Base-by-base conservation (phyloP, 2,797 vertebrate species). In the Falco concolor region DNA sequence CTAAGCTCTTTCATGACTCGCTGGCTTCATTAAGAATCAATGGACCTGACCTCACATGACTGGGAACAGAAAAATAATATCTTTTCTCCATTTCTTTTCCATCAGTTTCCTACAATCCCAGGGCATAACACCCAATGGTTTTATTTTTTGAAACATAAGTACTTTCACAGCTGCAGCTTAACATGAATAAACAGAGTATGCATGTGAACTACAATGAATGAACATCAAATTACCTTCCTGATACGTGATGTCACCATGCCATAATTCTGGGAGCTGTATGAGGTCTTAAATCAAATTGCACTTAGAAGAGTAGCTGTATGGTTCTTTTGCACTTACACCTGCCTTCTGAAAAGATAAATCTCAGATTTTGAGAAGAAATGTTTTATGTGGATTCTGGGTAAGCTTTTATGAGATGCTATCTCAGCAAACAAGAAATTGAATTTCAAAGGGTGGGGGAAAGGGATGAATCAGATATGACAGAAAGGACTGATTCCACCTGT, bases 321-420 rank as follows among this genome's bases (percentile, higher is more conserved):
- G 70, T 80, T 77, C 28, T 78, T 17, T 77, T 87, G 28, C 28
- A 50, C 30, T 89, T 87, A 50, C 2, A 69, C 50, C 10, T 83
- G 28, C 15, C 32, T 94, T 90, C 57, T 65, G 69, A 65, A 72
- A 89, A 83, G 57, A 78, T 38, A 90, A 65, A 90, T 73, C 60
- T 77, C 79, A 61, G 50, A 90, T 64, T 59, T 65, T 89, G 74
- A 76, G 88, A 79, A 65, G 21, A 91, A 79, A 59, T 74, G 49
- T 89, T 91, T 93, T 96, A 96, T 95, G 54, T 96, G 65, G 95
- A 63, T 94, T 93, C 94, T 97, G 91, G 95, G 97, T 96, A 95
- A 95, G 94, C 67, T 94, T 95, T 96, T 96, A 94, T 95, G 94
- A 96, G 91, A 73, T 96, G 89, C 54, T 84, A 52, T 96, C 79